These are phyloP conservation scores for Zeuzera pyrina DNA, from an alignment of 2,888 invertebrate genomes.

Conservation along the genomic window DNA sequence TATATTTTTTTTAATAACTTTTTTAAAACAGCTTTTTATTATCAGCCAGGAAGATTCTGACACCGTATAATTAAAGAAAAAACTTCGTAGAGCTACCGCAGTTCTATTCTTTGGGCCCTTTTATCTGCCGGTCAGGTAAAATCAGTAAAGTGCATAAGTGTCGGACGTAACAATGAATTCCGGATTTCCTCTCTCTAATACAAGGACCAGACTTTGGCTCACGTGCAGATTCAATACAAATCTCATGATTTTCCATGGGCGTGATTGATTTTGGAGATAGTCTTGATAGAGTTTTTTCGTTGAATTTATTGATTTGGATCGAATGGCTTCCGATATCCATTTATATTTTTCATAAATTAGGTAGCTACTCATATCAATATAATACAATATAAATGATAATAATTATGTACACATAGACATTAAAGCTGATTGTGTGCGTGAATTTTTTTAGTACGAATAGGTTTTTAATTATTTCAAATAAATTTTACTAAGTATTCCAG, in stretches of 20 bases:
- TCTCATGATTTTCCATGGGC: conserved; percentile 63
- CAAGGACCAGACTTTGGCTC: conserved; percentile 61
- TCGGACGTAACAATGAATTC: conserved; percentile 59
- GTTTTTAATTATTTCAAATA: too few species aligned
- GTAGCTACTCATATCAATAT: not conserved
- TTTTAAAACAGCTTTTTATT: conserved; percentile 10
- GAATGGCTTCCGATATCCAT: conserved; percentile 30
- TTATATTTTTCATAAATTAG: conserved; percentile 9
- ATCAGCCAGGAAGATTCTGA: conserved; percentile 25
- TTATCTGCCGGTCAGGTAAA: conserved; percentile 67
- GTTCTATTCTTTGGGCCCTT: conserved; percentile 38
- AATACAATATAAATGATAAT: not conserved
- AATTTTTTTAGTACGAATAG: too few species aligned
- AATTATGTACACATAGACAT: not conserved
- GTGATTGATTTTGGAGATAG: conserved; percentile 69
- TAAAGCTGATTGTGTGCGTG: too few species aligned
- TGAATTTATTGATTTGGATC: conserved; percentile 32
- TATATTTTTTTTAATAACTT: conserved; percentile 23
- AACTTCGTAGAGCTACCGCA: conserved; percentile 31
- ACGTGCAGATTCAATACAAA: conserved; percentile 66
- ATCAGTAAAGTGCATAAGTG: conserved; percentile 62
- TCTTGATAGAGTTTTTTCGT: conserved; percentile 35
- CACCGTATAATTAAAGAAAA: conserved; percentile 62
- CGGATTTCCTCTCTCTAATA: conserved; percentile 72
- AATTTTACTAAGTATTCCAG: too few species aligned